Conservation (phyloP, 2,888 invertebrate genomes). For the Tridacna gigas region DNA sequence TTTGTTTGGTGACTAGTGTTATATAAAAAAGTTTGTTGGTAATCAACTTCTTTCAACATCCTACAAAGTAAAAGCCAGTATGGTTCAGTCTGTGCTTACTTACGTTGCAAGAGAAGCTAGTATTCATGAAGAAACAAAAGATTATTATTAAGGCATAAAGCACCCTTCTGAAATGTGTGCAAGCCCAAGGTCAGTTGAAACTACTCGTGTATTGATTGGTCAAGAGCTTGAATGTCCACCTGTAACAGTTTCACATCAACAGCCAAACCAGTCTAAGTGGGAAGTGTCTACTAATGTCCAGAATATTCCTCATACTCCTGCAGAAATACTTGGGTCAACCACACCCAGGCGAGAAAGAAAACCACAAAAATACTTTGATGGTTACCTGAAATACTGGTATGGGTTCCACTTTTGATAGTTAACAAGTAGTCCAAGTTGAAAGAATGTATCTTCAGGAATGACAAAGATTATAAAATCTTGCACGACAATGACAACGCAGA, state of each 20-base stretch:
- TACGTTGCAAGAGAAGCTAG: too few relatives aligned
- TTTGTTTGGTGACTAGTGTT: too few relatives aligned
- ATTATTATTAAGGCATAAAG: too few relatives aligned
- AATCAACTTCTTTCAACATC: constrained; percentile 24
- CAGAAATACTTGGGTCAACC: background rate
- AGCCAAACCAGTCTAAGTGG: background rate
- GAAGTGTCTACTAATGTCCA: background rate
- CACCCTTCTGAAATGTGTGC: background rate
- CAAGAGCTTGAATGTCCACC: background rate
- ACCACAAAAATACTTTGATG: background rate
- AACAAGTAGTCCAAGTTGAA: too few relatives aligned
- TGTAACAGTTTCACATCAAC: background rate
- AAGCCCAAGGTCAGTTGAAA: background rate
- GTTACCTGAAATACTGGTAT: background rate
- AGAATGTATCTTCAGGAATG: too few relatives aligned
- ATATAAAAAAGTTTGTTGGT: too few relatives aligned
- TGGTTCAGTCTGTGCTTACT: too few relatives aligned
- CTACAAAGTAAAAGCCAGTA: constrained; percentile 22
- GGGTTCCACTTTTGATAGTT: too few relatives aligned
- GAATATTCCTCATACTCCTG: background rate
- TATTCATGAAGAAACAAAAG: too few relatives aligned
- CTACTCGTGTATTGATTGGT: background rate
- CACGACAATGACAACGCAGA: too few relatives aligned
- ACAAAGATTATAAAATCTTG: too few relatives aligned
- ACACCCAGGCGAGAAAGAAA: background rate